Conservation (phyloP, 2,888 invertebrate genomes). For the Plebejus argus region DNA sequence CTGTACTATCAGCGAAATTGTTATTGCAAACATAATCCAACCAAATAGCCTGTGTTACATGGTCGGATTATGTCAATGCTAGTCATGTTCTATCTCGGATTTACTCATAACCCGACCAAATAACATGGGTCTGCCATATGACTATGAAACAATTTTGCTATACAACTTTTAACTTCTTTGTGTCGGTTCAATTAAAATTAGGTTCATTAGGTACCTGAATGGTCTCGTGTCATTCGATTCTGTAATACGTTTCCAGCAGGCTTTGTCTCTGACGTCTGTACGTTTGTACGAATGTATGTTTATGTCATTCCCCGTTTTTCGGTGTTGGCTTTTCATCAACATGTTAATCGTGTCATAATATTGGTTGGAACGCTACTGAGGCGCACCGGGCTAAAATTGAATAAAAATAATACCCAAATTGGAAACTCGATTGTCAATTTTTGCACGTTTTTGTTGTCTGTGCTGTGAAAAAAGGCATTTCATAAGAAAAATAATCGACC, state of each 20-base stretch:
- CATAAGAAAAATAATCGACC: not conserved
- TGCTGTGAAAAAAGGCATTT: constrained; percentile 7
- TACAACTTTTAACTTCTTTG: not conserved
- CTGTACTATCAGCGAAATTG: no score
- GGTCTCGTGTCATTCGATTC: not conserved
- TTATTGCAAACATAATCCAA: no score
- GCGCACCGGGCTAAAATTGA: constrained; percentile 76
- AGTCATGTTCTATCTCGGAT: no score
- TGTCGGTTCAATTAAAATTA: not conserved
- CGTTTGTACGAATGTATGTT: constrained; percentile 36
- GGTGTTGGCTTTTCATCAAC: constrained; percentile 79
- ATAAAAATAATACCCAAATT: constrained; percentile 75
- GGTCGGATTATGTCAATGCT: no score
- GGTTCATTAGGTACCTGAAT: not conserved
- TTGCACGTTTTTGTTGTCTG: constrained; percentile 36
- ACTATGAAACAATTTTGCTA: not conserved
- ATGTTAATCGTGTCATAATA: constrained; percentile 80
- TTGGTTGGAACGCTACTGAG: constrained; percentile 63
- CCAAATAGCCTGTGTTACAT: no score
- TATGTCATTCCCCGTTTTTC: constrained; percentile 38
- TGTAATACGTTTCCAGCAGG: not conserved
- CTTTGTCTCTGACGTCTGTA: constrained; percentile 3
- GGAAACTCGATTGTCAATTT: constrained; percentile 62
- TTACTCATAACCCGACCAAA: no score
- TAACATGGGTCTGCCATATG: no score